Conservation (phyloP, 2,113 vertebrate genomes). For the Edolisoma coerulescens region DNA sequence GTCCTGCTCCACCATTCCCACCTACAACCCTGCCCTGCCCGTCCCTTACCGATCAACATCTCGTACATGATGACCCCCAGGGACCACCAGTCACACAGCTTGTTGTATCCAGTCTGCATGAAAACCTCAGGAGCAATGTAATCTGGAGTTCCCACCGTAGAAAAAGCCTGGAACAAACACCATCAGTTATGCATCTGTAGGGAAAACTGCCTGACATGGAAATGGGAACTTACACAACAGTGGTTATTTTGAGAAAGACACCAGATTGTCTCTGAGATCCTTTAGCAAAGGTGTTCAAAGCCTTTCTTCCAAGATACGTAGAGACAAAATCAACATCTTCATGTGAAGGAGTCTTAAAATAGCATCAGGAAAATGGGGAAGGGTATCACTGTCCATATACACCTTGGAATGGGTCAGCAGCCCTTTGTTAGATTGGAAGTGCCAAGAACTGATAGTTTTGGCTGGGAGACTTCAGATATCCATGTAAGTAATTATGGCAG, state of each 20-base stretch:
- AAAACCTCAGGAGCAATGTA: conserved; percentile 98
- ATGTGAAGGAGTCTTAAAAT: not conserved
- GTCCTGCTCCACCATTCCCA: not conserved
- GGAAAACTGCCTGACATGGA: not conserved
- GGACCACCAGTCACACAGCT: conserved; percentile 98
- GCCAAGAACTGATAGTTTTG: not conserved
- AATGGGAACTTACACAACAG: not conserved
- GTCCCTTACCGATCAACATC: conserved; percentile 91
- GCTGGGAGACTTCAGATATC: not conserved
- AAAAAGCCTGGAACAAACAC: conserved; percentile 85
- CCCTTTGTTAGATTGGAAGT: not conserved
- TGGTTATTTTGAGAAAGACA: not conserved
- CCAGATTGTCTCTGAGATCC: not conserved
- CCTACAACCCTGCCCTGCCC: not conserved
- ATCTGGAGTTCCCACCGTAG: conserved; percentile 94
- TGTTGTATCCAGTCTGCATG: conserved; percentile 97
- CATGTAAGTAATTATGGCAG: not conserved
- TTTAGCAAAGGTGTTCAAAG: not conserved
- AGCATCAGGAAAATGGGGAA: not conserved
- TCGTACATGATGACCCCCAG: conserved; percentile 98
- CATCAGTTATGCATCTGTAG: not conserved
- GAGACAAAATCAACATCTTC: not conserved
- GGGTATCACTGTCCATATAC: not conserved
- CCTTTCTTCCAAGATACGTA: not conserved
- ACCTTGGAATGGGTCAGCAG: not conserved